phyloP scores from a whole-genome alignment of 2,888 invertebrate genomes.

The Eupithecia pulchellata region DNA sequence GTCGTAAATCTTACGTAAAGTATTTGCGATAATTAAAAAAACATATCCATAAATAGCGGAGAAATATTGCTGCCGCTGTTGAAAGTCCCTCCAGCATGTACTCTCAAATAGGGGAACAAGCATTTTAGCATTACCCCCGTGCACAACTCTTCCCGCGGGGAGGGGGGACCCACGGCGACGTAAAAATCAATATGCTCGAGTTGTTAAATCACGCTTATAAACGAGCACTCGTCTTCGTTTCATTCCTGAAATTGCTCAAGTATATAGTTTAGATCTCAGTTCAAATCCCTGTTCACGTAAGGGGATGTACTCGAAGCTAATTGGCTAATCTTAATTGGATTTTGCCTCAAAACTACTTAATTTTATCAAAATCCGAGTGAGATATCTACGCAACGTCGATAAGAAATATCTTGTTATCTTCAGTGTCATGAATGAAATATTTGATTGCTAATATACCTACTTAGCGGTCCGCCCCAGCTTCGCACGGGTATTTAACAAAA shows the following conservation, averaged over 20 bases:
- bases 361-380: not conserved
- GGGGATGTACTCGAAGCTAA: conserved; percentile 12
- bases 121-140: conserved; percentile 86
- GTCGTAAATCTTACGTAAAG: conserved; percentile 78
- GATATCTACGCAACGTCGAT: not conserved
- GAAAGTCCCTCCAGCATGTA: conserved; percentile 83
- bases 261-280: conserved; percentile 67
- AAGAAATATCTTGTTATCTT: not conserved
- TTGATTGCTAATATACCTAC: not conserved
- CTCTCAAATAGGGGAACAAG: conserved; percentile 86
- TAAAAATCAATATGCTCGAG: conserved; percentile 89
- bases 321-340: conserved; percentile 18
- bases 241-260: conserved; percentile 81
- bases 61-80: conserved; percentile 62
- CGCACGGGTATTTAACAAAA: too few relatives aligned
- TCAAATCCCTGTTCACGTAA: conserved; percentile 41
- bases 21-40: conserved; percentile 71
- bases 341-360: not conserved
- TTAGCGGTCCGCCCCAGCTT: too few relatives aligned
- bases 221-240: conserved; percentile 86
- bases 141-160: conserved; percentile 85
- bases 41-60: conserved; percentile 58
- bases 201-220: conserved; percentile 91
- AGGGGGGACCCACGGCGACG: conserved; percentile 85
- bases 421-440: too few relatives aligned